Percentiles rank a stretch among this genome's conserved stretches.
These are phyloP conservation scores for Uloborus diversus DNA, from an alignment of 1,140 invertebrate species.

Conservation along the genomic window DNA sequence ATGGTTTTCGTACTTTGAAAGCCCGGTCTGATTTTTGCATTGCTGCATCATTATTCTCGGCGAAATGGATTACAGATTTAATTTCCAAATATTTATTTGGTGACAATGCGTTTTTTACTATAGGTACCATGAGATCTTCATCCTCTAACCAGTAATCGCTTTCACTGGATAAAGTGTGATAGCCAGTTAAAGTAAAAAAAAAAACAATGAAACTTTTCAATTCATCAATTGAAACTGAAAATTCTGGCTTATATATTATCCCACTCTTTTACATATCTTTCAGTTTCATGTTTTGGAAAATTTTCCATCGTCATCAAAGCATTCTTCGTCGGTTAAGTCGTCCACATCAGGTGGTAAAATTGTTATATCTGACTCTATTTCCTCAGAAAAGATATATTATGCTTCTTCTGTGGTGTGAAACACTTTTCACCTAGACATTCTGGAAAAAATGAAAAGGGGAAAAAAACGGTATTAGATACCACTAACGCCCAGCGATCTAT, in stretches of 20 bases:
- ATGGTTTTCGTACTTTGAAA: neutral
- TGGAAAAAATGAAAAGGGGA: too few relatives aligned
- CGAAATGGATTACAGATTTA: neutral
- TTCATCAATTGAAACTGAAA: neutral
- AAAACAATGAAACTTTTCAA: neutral
- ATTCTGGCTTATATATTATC: neutral
- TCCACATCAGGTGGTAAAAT: neutral
- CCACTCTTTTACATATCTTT: neutral
- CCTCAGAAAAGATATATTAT: neutral
- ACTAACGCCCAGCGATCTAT: slow-evolving; percentile 7
- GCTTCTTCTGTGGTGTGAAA: neutral
- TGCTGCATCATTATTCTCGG: neutral
- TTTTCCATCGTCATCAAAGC: too few relatives aligned
- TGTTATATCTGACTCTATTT: neutral
- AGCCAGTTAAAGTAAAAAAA: neutral
- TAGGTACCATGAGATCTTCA: neutral
- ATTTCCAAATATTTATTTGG: neutral
- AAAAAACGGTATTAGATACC: slow-evolving; percentile 1
- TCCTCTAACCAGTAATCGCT: neutral
- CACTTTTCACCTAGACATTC: neutral
- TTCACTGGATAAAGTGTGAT: neutral
- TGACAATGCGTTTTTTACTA: neutral
- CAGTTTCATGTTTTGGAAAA: neutral
- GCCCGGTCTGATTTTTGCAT: neutral
- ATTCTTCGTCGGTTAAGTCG: neutral